Percentiles rank a stretch among this genome's conserved stretches.
Evolutionary conservation across 1,140 invertebrate species (phyloP).

Genomic region (Habropoda laboriosa): DNA sequence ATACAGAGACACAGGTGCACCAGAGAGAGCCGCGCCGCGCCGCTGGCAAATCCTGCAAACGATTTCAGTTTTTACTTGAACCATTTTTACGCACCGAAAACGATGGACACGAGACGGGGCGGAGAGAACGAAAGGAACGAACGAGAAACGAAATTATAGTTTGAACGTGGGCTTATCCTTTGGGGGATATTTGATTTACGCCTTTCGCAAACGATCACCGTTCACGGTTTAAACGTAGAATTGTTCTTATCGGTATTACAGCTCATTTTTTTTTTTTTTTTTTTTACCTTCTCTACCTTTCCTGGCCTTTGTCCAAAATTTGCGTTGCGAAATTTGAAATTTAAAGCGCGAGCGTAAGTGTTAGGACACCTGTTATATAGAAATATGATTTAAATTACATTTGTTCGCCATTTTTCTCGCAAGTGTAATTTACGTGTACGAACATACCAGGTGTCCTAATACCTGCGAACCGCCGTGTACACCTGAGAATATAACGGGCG

Average conservation of each 20-base stretch:
- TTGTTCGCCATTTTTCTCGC: too few species aligned
- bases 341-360: too few species aligned
- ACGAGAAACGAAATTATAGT: slow-evolving; percentile 31
- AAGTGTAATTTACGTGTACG: too few species aligned
- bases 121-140: not conserved
- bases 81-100: not conserved
- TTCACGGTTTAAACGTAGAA: not conserved
- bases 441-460: too few species aligned
- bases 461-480: too few species aligned
- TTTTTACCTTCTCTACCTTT: too few species aligned
- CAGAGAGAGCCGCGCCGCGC: slow-evolving; percentile 38
- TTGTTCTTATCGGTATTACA: not conserved
- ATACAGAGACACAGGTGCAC: slow-evolving; percentile 1
- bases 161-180: not conserved
- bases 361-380: too few species aligned
- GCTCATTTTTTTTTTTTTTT: too few species aligned
- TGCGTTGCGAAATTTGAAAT: too few species aligned
- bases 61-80: slow-evolving; percentile 60
- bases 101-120: not conserved
- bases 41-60: slow-evolving; percentile 53
- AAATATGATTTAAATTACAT: too few species aligned
- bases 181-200: slow-evolving; percentile 8
- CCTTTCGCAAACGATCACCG: not conserved
- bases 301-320: too few species aligned
- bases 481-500: slow-evolving; percentile 17